A percentile compares a stretch with the other conserved stretches of the same genome.
Conservation (phyloP, 2,113 vertebrate genomes). For the Gobiocypris rarus region DNA sequence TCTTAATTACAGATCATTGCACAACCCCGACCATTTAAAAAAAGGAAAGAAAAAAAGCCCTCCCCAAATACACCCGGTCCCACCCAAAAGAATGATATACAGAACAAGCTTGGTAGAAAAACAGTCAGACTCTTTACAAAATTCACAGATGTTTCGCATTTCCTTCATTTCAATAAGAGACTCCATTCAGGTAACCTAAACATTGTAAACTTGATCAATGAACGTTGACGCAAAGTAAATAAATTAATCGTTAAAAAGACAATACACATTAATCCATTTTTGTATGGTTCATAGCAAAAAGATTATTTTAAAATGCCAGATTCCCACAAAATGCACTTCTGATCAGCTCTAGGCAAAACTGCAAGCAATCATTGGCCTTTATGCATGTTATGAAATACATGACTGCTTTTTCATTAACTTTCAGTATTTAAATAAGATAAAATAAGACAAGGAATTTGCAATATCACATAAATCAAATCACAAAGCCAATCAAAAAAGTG, state of each 20-base stretch:
- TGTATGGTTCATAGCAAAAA: conserved; percentile 1
- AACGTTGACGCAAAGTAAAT: conserved; percentile 10
- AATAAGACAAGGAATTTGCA: background rate
- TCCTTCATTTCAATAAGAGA: conserved; percentile 55
- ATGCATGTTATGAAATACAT: background rate
- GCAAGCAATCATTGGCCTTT: background rate
- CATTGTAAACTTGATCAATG: conserved; percentile 50
- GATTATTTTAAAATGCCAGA: background rate
- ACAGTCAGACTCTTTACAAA: conserved; percentile 78
- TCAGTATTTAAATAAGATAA: background rate
- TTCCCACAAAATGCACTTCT: conserved; percentile 49
- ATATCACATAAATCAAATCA: conserved; percentile 18
- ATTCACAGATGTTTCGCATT: conserved; percentile 76
- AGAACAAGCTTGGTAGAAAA: conserved; percentile 77
- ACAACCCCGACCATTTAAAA: conserved; percentile 70
- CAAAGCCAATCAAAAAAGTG: background rate
- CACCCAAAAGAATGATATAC: conserved; percentile 64
- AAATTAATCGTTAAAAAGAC: background rate
- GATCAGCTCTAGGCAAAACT: conserved; percentile 2
- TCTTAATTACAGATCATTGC: conserved; percentile 78
- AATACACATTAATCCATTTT: background rate
- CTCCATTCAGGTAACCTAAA: conserved; percentile 67
- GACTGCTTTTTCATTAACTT: background rate
- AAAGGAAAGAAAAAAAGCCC: background rate
- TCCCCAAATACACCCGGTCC: conserved; percentile 11